Evolutionary conservation across 2,888 invertebrate species (phyloP), one percentile per base, ranked within the genome.

Genomic region (Orthosia gothica): DNA sequence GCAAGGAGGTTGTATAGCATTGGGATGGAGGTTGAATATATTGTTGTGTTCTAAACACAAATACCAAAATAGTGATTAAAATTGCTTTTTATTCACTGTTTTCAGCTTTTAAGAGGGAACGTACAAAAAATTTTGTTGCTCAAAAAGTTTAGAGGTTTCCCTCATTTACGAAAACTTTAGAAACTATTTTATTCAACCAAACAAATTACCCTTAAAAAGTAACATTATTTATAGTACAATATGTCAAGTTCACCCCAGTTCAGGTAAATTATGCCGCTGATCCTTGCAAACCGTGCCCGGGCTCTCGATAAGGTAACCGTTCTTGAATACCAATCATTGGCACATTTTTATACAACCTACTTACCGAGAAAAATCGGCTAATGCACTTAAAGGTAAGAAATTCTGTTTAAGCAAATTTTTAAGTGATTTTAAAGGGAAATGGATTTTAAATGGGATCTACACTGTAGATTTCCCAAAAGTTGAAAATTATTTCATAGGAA

Each of bases 301-400:
- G 62, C 23, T 65, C 50, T 62, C 61, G 16, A 74, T 74, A 54
- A 58, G 69, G 79, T 80, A 66, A 76, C 69, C 26, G 15, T 54
- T 15, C 16, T 50, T 54, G 79, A 80, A 79, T 79, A 80, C 66
- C 13, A 79, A 79, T 75, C 26, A 58, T 47, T n/a, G 26, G 13
- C 26, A 54, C 57, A 47, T 57, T 57, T 40, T 13, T 32, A 9
- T 54, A 26, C 7, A 55, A 74, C 45, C 54, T 47, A 18, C 11
- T 69, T 74, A 74, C 49, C 65, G 40, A 7, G 15, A 18, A 54
- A 69, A 47, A 65, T 69, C n/a, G 18, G 20, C 64, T 74, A 65
- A 68, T 61, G 16, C 32, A 18, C 16, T 18, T 15, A 59, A 54
- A 66, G 11, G 54, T n/a, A 16, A 52, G 11, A 50, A 23, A 0